Base-by-base conservation (phyloP, 2,113 vertebrate species). In the Psilopsiagon aurifrons region DNA sequence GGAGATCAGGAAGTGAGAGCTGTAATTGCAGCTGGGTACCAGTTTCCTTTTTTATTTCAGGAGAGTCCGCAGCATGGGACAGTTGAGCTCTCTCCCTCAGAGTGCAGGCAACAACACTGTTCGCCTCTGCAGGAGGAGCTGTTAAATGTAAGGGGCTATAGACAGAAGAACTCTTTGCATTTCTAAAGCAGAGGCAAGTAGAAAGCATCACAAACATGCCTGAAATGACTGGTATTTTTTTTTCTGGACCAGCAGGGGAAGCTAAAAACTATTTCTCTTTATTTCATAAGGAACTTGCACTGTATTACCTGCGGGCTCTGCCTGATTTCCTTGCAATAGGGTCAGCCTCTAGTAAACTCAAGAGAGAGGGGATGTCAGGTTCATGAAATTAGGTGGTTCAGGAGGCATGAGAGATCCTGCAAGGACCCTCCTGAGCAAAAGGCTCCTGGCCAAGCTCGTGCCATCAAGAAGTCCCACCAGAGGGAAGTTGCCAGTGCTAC, bases 11-110 rank as follows among this genome's bases (percentile, higher is more conserved):
- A 96, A 96, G 92, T 4, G 52, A 86, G 86, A 83, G 77, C 86
- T 95, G 80, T 95, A 93, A 96, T 96, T 96, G 90, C 86, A 86
- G 88, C 73, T 84, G 88, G 92, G 92, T 93, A 94, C 88, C 88
- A 52, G 88, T 81, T 95, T 97, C 90, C 86, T 88, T 88, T 92
- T 90, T 94, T 84, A 91, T 75, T 88, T 95, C 66, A 51, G 80
- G 66, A 90, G 73, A 57, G 8, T 62, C 86, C 66, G 54, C 73
- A 62, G 88, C 62, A 31, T 5, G 68, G 76, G 74, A 76, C 64
- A 59, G 69, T 49, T 66, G 33, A 35, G 22, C 57, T 64, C 35
- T 41, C 22, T 87, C 37, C 43, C 39, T 67, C 60, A 25, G 75
- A 66, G 60, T 70, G 28, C 47, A 59, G 63, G 43, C 83, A 89